phyloP scores from a whole-genome alignment of 2,797 vertebrate species.

The Microhierax caerulescens region DNA sequence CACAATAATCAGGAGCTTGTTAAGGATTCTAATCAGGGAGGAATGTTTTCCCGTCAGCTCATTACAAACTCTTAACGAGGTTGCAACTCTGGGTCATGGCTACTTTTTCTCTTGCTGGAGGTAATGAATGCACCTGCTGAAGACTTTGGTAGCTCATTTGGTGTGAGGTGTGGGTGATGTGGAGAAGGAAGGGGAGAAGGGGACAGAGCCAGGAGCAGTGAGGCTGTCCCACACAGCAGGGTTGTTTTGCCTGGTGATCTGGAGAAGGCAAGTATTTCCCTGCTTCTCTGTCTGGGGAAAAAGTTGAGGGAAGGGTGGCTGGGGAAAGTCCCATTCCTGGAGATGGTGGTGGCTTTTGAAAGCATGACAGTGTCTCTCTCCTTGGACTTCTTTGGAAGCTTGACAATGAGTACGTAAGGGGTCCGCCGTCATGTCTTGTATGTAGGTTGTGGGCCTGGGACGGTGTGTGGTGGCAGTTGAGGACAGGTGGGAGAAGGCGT shows the following conservation, averaged over 20 bases:
- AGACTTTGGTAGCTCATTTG: constrained; percentile 54
- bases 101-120: constrained; percentile 54
- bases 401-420: not conserved
- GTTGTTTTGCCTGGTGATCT: not conserved
- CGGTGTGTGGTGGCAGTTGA: not conserved
- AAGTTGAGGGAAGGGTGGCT: not conserved
- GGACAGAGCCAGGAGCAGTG: not conserved
- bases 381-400: not conserved
- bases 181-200: not conserved
- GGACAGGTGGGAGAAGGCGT: not conserved
- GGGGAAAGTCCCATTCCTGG: not conserved
- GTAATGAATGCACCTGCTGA: not conserved
- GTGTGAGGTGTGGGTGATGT: not conserved
- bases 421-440: not conserved
- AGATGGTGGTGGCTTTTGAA: not conserved
- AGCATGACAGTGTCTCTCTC: accelerated
- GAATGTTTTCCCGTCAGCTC: constrained; percentile 66
- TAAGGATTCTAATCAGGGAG: constrained; percentile 68
- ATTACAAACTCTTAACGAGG: constrained; percentile 61
- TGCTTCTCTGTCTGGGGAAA: not conserved
- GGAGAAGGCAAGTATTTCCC: not conserved
- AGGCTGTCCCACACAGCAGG: not conserved
- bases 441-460: not conserved
- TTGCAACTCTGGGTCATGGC: constrained; percentile 27
- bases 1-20: not conserved